Evolutionary conservation across 2,888 invertebrate genomes (phyloP), one percentile per base, ranked within the genome.

Genomic region (Meliscaeva auricollis): DNA sequence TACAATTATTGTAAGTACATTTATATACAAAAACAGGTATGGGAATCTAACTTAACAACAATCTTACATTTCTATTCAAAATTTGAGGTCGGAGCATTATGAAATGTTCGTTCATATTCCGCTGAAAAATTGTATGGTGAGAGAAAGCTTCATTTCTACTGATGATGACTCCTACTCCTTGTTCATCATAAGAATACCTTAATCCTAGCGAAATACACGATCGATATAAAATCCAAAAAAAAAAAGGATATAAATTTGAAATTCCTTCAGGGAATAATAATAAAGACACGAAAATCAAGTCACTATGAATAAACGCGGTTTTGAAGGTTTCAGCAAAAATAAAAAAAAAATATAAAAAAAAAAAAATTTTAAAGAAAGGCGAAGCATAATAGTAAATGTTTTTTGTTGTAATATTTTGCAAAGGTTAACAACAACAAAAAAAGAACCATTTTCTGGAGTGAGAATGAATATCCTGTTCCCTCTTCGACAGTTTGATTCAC

Each of bases 201-300:
- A 50, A 22, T 20, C 20, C 50, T 13, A 9, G 2, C 20, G 13
- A 20, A 50, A 8, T 50, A 20, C 22, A 50, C 50, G 22, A 11
- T 22, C 50, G n/a, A 22, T 50, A 9, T 3, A 26, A 26, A 26
- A 26, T 26, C 2, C 26, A 26, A 50, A 20, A 50, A 22, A 35
- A 62, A 56, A 58, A 52, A 58, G 62, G n/a, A 20, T 15, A 69
- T 26, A 26, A 26, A 26, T 26, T 26, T 26, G 26, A 26, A 75
- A 70, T 72, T 52, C 72, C 70, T 66, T 72, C 44, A 17, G 66
- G 70, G 76, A 72, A 81, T 69, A 58, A 75, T 72, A 72, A 81
- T 77, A 77, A 82, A 72, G 73, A 68, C 11, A 50, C 66, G 72
- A 82, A 82, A 77, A 77, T 82, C 82, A 77, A 82, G 77, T 77